These are phyloP conservation scores for Paracyclopina nana DNA, from an alignment of 1,140 invertebrate genomes.

Conservation along the genomic window DNA sequence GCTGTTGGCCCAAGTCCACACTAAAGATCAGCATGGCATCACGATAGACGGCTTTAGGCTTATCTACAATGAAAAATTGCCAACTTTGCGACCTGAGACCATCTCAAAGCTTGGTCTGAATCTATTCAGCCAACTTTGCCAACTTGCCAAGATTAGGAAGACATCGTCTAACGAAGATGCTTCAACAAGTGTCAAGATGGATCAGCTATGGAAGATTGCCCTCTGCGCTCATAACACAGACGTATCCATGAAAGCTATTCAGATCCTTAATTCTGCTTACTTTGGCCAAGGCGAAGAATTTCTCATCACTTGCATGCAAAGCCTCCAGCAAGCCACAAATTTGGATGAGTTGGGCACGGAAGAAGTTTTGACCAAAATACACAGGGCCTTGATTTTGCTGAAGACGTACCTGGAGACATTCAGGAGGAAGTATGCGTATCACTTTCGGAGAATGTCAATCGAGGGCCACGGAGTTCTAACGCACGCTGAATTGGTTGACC, in stretches of 20 bases:
- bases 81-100: constrained; percentile 58
- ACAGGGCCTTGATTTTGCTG: constrained; percentile 59
- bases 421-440: constrained; percentile 62
- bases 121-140: constrained; percentile 72
- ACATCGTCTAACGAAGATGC: constrained; percentile 26
- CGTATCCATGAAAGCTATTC: constrained; percentile 78
- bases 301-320: constrained; percentile 61
- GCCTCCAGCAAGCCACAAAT: constrained; percentile 53
- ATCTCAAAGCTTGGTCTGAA: constrained; percentile 78
- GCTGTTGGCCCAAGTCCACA: constrained; percentile 68
- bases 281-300: constrained; percentile 82
- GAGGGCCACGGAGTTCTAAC: constrained; percentile 48
- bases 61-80: constrained; percentile 69
- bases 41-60: constrained; percentile 63
- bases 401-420: constrained; percentile 85
- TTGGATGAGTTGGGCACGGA: constrained; percentile 47
- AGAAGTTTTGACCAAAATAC: constrained; percentile 61
- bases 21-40: constrained; percentile 68
- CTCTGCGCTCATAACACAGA: constrained; percentile 68
- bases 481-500: constrained; percentile 39
- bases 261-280: constrained; percentile 77
- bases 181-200: constrained; percentile 46
- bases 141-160: constrained; percentile 48
- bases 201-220: constrained; percentile 81
- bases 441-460: constrained; percentile 59